Base-by-base conservation (phyloP, 2,797 vertebrate species). In the Sebastes itinus region DNA sequence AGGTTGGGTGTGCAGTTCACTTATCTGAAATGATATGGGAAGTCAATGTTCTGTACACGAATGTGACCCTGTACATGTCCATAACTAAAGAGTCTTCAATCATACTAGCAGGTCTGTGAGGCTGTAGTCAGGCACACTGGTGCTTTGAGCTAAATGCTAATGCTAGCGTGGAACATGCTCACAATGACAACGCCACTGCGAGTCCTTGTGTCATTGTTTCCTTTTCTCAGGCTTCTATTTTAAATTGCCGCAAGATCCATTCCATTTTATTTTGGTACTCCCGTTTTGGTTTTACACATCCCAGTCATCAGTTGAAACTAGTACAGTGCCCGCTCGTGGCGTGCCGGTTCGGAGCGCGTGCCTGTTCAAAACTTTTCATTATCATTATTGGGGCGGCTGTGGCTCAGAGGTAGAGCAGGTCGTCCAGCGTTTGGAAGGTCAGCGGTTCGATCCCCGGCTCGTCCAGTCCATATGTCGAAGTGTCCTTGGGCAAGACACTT, bases 1-100 rank as follows among this genome's bases (percentile, higher is more conserved):
- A 38, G 69, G 75, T 61, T 83, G 25, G 64, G 7, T 79, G 25
- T 71, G 61, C 63, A 75, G 65, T 30, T 56, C 25, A 68, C 70
- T 88, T 87, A 80, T 87, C 84, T 78, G 46, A 90, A 80, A 89
- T 89, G 38, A 86, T 33, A 75, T 25, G 35, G 78, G 10, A 76
- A 75, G 80, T 75, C 75, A 69, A 38, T 80, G 77, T 66, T 49
- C 56, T 66, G 58, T 49, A 46, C 22, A 74, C 4, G 1, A 84
- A 81, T 65, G 74, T 81, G 82, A 83, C 80, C 77, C 20, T 81
- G 64, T 42, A 67, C 74, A 85, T 71, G 63, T 30, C 33, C n/a
- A 52, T 38, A 61, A 62, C 23, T 65, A 54, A 35, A n/a, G 23
- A 56, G 46, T 68, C 61, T 28, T 28, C 7, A 10, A 28, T 33